Evolutionary conservation across 2,113 vertebrate species (phyloP).

Genomic region (Neodon shergylaensis): DNA sequence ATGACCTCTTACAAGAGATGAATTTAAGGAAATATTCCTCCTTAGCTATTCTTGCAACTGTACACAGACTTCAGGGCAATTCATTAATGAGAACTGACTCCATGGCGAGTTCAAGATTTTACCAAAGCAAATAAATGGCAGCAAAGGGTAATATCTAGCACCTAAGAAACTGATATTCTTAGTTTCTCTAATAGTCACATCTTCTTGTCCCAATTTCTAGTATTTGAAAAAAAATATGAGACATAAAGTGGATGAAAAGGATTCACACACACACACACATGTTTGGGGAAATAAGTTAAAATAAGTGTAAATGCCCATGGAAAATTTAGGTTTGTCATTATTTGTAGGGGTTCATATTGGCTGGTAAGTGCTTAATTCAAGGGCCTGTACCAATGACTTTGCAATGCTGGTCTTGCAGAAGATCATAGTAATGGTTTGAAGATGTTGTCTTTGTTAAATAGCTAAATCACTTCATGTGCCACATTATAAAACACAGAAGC

Average conservation of each 20-base stretch:
- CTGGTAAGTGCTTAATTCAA: too few species aligned
- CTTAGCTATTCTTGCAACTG: too few species aligned
- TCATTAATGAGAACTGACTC: not conserved
- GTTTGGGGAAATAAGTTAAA: not conserved
- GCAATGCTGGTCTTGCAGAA: not conserved
- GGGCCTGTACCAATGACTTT: accelerated
- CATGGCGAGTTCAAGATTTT: not conserved
- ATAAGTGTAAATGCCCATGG: too few species aligned
- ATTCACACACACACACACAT: too few species aligned
- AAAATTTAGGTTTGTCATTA: not conserved
- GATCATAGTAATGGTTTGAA: not conserved
- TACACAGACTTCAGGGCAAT: not conserved
- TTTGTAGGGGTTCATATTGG: not conserved
- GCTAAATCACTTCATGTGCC: not conserved
- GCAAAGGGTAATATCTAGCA: not conserved
- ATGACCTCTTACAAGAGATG: not conserved
- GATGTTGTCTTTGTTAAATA: not conserved
- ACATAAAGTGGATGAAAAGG: not conserved
- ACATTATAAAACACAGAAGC: not conserved
- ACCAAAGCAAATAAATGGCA: not conserved
- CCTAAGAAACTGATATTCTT: not conserved
- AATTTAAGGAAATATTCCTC: not conserved
- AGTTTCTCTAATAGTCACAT: not conserved
- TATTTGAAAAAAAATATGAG: not conserved
- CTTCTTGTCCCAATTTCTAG: not conserved